Conservation (phyloP, 2,888 invertebrate genomes). For the Limnephilus auricula region DNA sequence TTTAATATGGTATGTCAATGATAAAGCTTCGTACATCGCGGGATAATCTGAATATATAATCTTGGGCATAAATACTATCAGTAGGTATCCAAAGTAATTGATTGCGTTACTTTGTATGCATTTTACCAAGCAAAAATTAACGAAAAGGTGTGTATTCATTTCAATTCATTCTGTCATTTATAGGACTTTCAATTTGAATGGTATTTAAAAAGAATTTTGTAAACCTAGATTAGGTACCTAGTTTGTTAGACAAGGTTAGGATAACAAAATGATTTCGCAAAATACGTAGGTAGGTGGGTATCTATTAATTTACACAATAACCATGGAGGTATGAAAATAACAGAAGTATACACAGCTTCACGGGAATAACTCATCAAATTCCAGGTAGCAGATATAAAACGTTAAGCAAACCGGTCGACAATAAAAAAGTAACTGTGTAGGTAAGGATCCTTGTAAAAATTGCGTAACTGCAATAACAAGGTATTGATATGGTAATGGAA, state of each 20-base stretch:
- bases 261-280: neutral
- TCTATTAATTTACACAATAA: no score
- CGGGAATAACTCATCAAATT: neutral
- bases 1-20: neutral
- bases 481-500: conserved; percentile 33
- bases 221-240: neutral
- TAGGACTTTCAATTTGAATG: no score
- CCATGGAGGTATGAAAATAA: neutral
- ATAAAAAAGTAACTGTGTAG: neutral
- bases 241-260: neutral
- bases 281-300: neutral
- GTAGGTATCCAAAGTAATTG: neutral
- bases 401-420: neutral
- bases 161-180: neutral
- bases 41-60: neutral
- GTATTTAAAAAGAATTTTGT: no score
- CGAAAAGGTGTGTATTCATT: neutral
- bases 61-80: neutral
- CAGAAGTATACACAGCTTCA: neutral
- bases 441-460: conserved; percentile 14
- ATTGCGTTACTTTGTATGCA: neutral
- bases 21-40: neutral
- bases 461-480: conserved; percentile 23
- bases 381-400: neutral
- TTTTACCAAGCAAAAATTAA: neutral